A percentile compares a stretch with the other conserved stretches of the same genome.
Conservation (phyloP, 2,888 invertebrate genomes). For the Notodonta dromedarius region DNA sequence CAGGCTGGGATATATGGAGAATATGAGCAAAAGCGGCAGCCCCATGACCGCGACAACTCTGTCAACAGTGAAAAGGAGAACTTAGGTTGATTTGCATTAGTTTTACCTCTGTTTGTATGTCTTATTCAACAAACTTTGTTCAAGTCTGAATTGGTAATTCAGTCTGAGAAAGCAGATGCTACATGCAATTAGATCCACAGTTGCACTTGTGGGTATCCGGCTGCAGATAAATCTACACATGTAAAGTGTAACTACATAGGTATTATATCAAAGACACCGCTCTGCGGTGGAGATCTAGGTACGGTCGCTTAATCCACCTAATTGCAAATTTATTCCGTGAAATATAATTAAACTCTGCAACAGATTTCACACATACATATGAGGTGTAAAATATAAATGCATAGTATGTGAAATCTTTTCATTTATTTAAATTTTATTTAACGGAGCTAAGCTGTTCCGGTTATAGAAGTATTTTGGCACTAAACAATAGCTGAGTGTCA, state of each 20-base stretch:
- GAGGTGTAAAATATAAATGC: slow-evolving; percentile 14
- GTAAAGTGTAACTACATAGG: neutral
- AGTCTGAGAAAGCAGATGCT: neutral
- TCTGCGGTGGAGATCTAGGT: slow-evolving; percentile 8
- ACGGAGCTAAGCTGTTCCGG: slow-evolving; percentile 10
- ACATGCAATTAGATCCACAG: slow-evolving; percentile 1
- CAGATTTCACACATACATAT: slow-evolving; percentile 10
- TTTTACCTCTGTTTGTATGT: neutral
- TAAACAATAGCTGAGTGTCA: slow-evolving; percentile 28
- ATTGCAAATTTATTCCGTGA: slow-evolving; percentile 25
- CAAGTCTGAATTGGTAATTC: neutral
- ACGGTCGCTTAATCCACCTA: slow-evolving; percentile 12
- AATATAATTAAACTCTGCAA: slow-evolving; percentile 13
- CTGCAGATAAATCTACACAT: neutral
- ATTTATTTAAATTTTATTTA: slow-evolving; percentile 14
- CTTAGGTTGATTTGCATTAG: no score
- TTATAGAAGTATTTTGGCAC: slow-evolving; percentile 14
- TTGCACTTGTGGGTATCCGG: slow-evolving; percentile 3
- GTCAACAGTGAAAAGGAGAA: no score
- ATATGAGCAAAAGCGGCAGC: no score
- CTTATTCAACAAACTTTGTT: neutral
- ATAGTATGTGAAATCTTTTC: slow-evolving; percentile 18
- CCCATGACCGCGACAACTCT: no score
- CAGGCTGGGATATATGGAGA: no score
- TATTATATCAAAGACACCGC: slow-evolving; percentile 13